Conservation (phyloP, 2,797 vertebrate species). For the Mormyrus hasselquistii region DNA sequence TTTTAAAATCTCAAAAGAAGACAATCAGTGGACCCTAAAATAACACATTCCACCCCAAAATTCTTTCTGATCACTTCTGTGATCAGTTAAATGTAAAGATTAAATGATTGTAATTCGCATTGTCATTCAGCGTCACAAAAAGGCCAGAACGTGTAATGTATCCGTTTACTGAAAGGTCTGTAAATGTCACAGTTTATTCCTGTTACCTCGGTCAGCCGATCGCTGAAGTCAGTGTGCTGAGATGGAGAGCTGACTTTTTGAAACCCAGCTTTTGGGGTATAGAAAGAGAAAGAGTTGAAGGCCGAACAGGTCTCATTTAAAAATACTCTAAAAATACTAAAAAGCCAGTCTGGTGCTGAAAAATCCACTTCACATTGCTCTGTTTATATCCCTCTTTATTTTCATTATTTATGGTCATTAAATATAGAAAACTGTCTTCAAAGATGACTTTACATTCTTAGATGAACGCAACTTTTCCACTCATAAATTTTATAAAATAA, state of each 20-base stretch:
- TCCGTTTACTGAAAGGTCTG: neutral
- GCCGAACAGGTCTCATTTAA: neutral
- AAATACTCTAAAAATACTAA: neutral
- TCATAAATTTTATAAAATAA: neutral
- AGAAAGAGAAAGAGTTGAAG: neutral
- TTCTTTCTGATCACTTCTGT: neutral
- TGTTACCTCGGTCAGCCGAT: neutral
- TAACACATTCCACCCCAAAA: neutral
- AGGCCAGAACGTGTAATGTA: neutral
- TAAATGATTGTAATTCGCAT: neutral
- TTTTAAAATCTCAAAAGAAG: neutral
- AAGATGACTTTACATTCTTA: neutral
- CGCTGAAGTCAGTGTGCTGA: neutral
- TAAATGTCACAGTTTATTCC: neutral
- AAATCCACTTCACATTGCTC: neutral
- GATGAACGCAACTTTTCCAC: neutral
- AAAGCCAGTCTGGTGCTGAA: neutral
- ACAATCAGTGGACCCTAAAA: neutral
- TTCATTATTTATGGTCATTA: constrained; percentile 6
- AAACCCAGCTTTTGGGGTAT: neutral
- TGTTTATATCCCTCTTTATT: neutral
- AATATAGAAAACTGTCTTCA: neutral
- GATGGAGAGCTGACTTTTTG: neutral
- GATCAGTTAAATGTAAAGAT: neutral
- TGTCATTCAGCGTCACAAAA: neutral